Percentiles rank a stretch among this genome's conserved stretches.
These are phyloP conservation scores for Cyclura pinguis DNA, from an alignment of 2,797 vertebrate genomes.

Conservation along the genomic window DNA sequence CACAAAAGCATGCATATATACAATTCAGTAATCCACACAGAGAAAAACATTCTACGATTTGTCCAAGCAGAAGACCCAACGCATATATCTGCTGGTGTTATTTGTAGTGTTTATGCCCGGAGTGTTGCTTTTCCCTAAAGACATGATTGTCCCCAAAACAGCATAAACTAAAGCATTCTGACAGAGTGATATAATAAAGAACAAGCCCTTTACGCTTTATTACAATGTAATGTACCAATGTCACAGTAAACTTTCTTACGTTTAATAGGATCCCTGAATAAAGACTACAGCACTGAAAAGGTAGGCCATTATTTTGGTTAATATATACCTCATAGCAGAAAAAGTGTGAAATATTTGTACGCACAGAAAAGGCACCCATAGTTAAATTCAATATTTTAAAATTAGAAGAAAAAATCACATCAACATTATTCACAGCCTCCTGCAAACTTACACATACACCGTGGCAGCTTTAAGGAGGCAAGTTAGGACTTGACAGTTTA, in stretches of 20 bases:
- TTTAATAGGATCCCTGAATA: constrained; percentile 36
- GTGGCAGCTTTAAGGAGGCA: constrained; percentile 24
- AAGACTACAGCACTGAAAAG: constrained; percentile 20
- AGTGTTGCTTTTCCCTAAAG: constrained; percentile 46
- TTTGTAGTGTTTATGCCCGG: constrained; percentile 53
- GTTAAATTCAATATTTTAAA: constrained; percentile 32
- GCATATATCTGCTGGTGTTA: constrained; percentile 49
- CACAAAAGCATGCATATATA: constrained; percentile 30
- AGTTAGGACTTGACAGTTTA: constrained; percentile 29
- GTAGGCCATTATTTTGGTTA: constrained; percentile 39
- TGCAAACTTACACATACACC: constrained; percentile 30
- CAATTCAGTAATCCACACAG: constrained; percentile 57
- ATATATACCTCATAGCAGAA: constrained; percentile 28
- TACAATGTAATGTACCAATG: constrained; percentile 47
- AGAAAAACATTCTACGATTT: constrained; percentile 52
- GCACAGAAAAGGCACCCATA: constrained; percentile 65
- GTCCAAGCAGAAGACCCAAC: constrained; percentile 51
- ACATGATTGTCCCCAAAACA: constrained; percentile 46
- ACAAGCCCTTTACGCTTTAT: constrained; percentile 65
- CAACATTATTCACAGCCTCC: constrained; percentile 50
- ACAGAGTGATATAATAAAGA: constrained; percentile 47
- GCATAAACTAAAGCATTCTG: constrained; percentile 50
- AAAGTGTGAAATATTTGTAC: constrained; percentile 43
- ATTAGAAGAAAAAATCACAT: constrained; percentile 33
- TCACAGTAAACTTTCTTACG: constrained; percentile 43